Evolutionary conservation across 2,113 vertebrate genomes (phyloP).

Genomic region (Rhombomys opimus): DNA sequence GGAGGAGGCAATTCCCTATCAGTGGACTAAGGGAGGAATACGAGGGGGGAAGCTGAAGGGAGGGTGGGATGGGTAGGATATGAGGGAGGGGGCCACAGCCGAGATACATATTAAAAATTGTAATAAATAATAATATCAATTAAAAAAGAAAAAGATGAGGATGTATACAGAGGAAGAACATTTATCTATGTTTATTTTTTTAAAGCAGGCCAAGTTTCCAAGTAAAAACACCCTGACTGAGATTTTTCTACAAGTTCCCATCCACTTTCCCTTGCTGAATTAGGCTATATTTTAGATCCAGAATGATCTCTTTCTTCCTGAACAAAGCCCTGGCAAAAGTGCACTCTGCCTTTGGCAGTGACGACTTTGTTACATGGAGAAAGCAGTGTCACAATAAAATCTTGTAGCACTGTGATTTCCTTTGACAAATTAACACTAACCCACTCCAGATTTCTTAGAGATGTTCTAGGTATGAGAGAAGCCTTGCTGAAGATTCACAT

Average conservation of each 20-base stretch:
- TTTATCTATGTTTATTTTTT: neutral
- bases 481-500: neutral
- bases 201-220: neutral
- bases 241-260: neutral
- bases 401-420: neutral
- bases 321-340: neutral
- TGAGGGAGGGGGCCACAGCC: too few relatives aligned
- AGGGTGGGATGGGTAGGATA: too few relatives aligned
- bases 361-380: slow-evolving; percentile 4
- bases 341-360: neutral
- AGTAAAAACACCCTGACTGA: neutral
- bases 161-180: neutral
- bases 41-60: too few relatives aligned
- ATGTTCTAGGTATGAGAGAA: neutral
- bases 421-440: slow-evolving; percentile 22
- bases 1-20: too few relatives aligned
- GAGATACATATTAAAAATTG: too few relatives aligned
- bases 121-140: too few relatives aligned
- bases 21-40: too few relatives aligned
- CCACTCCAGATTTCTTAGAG: neutral
- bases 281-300: neutral
- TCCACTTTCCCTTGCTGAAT: neutral
- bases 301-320: neutral
- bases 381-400: slow-evolving; percentile 22
- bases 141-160: neutral